These are phyloP conservation scores for Gallinago jamesoni DNA, from an alignment of 2,113 vertebrate genomes.

Conservation along the genomic window DNA sequence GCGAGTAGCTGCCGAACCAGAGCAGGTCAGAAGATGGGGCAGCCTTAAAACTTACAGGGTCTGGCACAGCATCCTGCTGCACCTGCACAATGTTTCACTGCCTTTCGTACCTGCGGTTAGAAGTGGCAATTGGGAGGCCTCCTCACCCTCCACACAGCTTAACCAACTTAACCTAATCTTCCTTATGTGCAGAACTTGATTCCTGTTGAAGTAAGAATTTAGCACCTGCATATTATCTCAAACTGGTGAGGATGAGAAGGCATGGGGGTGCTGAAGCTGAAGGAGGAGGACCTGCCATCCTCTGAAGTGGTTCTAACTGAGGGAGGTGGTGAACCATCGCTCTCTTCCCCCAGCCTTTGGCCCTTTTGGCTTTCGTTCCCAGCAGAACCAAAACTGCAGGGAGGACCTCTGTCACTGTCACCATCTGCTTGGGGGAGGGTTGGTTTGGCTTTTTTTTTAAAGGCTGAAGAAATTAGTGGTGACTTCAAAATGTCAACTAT, in stretches of 20 bases:
- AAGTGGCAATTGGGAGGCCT: not conserved
- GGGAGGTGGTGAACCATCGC: not conserved
- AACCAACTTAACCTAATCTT: not conserved
- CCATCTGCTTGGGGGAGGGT: not conserved
- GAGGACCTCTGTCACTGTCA: not conserved
- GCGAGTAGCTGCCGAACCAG: conserved; percentile 81
- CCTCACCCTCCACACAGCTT: not conserved
- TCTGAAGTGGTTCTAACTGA: not conserved
- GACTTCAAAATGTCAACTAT: not conserved
- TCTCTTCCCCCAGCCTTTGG: not conserved
- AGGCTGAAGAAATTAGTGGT: not conserved
- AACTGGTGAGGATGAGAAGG: not conserved
- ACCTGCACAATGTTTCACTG: not conserved
- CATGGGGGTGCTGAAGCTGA: rapidly evolving
- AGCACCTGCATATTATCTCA: not conserved
- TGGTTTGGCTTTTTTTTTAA: not conserved
- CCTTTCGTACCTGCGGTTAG: not conserved
- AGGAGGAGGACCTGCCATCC: not conserved
- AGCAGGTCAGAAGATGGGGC: conserved; percentile 82
- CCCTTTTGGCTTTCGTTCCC: not conserved
- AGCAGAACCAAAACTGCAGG: not conserved
- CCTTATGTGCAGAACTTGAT: not conserved
- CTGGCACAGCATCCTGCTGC: not conserved
- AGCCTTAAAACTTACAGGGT: not conserved
- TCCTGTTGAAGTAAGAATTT: not conserved